Percentiles rank a stretch among this genome's conserved stretches.
phyloP scores from a whole-genome alignment of 2,888 invertebrate genomes.

The Nasonia oneida region DNA sequence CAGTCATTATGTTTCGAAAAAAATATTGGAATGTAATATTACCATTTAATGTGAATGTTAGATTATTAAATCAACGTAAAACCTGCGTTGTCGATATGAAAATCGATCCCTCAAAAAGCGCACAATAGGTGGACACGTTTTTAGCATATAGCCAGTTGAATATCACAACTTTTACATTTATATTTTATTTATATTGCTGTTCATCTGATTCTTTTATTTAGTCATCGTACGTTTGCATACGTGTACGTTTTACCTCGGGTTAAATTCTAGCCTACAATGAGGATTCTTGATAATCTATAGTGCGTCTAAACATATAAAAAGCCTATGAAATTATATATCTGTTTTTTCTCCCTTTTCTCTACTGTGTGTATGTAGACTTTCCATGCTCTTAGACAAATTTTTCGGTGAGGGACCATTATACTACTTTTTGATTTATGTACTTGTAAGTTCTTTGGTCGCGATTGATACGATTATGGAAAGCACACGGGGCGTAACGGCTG shows the following conservation, averaged over 20 bases:
- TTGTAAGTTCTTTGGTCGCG: constrained; percentile 31
- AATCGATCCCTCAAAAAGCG: constrained; percentile 16
- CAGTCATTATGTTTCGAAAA: background rate
- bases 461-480: constrained; percentile 28
- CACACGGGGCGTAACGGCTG: constrained; percentile 6
- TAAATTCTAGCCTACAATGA: background rate
- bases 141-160: constrained; percentile 38
- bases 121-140: constrained; percentile 54
- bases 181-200: constrained; percentile 40
- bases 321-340: constrained; percentile 18
- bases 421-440: constrained; percentile 27
- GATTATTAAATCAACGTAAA: constrained; percentile 1
- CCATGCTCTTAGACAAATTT: background rate
- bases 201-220: constrained; percentile 25
- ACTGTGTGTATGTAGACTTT: constrained; percentile 45
- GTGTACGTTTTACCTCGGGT: background rate
- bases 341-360: background rate
- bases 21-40: background rate
- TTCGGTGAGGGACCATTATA: constrained; percentile 44
- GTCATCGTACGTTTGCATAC: constrained; percentile 1
- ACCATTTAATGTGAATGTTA: background rate
- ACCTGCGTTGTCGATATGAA: background rate
- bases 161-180: constrained; percentile 26
- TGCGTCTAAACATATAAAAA: constrained; percentile 27
- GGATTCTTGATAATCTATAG: background rate